Percentiles rank a stretch among this genome's conserved stretches.
Evolutionary conservation across 2,797 vertebrate genomes (phyloP).

Genomic region (Anabacerthia variegaticeps): DNA sequence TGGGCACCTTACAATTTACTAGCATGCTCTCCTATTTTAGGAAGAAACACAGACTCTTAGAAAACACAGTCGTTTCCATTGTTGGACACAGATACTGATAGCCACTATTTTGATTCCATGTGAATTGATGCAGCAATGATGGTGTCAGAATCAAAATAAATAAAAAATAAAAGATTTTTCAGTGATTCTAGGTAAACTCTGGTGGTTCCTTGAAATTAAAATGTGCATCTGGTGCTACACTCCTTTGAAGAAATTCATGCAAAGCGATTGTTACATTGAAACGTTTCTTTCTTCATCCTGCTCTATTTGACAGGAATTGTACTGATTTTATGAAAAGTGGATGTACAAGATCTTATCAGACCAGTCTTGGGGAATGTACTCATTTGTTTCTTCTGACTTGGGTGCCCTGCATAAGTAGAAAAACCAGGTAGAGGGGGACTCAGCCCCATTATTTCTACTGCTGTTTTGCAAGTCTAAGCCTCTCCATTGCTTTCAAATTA

Average conservation of each 20-base stretch:
- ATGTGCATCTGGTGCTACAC: background rate
- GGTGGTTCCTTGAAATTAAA: background rate
- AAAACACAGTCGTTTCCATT: background rate
- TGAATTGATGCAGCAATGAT: background rate
- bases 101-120: background rate
- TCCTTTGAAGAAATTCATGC: background rate
- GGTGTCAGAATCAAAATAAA: background rate
- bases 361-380: background rate
- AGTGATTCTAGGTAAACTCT: background rate
- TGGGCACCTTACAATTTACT: background rate
- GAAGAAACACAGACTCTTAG: background rate
- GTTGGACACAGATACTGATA: background rate
- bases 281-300: background rate
- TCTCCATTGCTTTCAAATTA: background rate
- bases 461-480: background rate
- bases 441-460: background rate
- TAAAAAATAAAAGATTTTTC: background rate
- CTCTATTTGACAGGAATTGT: background rate
- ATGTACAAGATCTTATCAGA: background rate
- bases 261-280: background rate
- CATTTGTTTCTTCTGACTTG: background rate
- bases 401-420: background rate
- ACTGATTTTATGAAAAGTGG: background rate
- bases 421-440: background rate
- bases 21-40: background rate